Evolutionary conservation across 1,140 invertebrate species (phyloP).

Genomic region (Arctopsyche grandis): DNA sequence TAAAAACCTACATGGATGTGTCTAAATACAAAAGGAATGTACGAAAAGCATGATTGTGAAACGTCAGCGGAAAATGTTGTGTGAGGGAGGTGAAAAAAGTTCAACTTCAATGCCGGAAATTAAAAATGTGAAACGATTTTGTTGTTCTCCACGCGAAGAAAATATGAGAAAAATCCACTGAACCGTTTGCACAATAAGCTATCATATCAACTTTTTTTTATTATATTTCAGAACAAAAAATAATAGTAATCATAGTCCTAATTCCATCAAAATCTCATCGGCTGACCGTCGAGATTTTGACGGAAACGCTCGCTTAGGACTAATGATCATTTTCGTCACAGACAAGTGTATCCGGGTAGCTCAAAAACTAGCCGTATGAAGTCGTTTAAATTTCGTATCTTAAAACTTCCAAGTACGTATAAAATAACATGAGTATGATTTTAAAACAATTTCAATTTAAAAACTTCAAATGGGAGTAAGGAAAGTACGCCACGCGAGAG

Average conservation of each 20-base stretch:
- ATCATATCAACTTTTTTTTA: background rate
- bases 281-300: background rate
- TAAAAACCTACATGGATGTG: background rate
- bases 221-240: background rate
- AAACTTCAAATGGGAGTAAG: no score
- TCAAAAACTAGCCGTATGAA: no score
- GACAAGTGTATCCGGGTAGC: no score
- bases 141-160: background rate
- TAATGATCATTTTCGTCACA: no score
- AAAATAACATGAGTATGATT: no score
- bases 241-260: background rate
- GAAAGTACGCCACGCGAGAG: no score
- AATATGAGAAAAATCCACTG: background rate
- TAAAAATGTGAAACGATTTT: slow-evolving; percentile 16
- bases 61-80: background rate
- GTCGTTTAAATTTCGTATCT: no score
- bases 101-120: slow-evolving; percentile 2
- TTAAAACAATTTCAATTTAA: no score
- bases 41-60: background rate
- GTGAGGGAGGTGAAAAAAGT: background rate
- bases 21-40: background rate
- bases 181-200: background rate
- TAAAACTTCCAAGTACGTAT: no score
- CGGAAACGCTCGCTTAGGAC: background rate
- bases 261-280: no score